Evolutionary conservation across 2,113 vertebrate species (phyloP).

Genomic region (Pterocles orientalis): DNA sequence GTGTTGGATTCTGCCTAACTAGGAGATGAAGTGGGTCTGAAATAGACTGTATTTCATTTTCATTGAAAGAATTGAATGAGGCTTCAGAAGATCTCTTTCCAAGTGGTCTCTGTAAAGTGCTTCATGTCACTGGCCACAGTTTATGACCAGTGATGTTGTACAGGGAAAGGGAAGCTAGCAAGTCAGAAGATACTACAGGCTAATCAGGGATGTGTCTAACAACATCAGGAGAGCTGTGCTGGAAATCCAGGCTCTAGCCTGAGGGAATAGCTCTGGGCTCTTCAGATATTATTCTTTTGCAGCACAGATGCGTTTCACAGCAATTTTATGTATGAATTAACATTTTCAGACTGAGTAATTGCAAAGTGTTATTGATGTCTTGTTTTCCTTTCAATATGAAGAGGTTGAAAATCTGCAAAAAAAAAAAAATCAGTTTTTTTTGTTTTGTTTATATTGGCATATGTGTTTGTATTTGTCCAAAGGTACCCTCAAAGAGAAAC

Average conservation of each 20-base stretch:
- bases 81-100: neutral
- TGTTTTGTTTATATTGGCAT: neutral
- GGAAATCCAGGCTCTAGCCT: neutral
- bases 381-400: neutral
- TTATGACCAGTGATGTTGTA: neutral
- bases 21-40: neutral
- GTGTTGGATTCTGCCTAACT: neutral
- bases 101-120: neutral
- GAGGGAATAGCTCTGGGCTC: neutral
- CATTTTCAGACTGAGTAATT: neutral
- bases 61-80: neutral
- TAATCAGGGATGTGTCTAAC: neutral
- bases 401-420: neutral
- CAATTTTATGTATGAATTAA: neutral
- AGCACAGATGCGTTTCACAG: neutral
- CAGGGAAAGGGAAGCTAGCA: neutral
- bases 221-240: neutral
- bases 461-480: neutral
- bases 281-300: neutral
- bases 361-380: neutral
- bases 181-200: neutral
- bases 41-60: neutral
- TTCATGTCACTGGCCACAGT: neutral
- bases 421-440: fast-evolving
- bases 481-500: neutral